Percentiles rank a stretch among this genome's conserved stretches.
phyloP scores from a whole-genome alignment of 2,888 invertebrate species.

The Apotomis capreana region DNA sequence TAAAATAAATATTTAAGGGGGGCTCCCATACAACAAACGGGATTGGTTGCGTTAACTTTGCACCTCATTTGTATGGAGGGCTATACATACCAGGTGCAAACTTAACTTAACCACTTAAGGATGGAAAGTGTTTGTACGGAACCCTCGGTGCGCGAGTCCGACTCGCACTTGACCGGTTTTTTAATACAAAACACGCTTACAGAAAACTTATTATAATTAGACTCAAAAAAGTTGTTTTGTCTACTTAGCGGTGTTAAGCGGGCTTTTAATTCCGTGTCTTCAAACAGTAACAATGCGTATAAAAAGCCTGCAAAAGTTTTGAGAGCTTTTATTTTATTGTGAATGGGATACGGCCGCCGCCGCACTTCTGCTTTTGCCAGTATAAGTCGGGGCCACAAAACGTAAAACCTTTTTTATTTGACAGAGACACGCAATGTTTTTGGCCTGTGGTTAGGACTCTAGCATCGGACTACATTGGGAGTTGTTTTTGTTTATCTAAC shows the following conservation, averaged over 20 bases:
- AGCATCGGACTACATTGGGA: conserved; percentile 4
- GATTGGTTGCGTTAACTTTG: too few species aligned
- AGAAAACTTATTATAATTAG: conserved; percentile 8
- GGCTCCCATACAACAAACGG: too few species aligned
- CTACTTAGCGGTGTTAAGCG: conserved; percentile 45
- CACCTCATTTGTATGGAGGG: too few species aligned
- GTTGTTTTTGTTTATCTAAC: conserved; percentile 16
- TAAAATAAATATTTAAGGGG: too few species aligned
- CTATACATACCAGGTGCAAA: too few species aligned
- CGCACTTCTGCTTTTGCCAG: conserved; percentile 61
- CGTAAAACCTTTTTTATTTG: conserved; percentile 67
- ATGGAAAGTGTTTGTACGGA: too few species aligned
- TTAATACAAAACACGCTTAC: not conserved
- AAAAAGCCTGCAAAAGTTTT: conserved; percentile 62
- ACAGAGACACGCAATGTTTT: conserved; percentile 58
- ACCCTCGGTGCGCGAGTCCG: too few species aligned
- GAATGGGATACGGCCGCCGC: conserved; percentile 58
- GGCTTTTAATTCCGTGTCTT: conserved; percentile 50
- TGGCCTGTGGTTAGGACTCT: conserved; percentile 42
- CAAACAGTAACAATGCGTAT: conserved; percentile 61
- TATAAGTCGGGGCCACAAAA: conserved; percentile 67
- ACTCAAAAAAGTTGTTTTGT: conserved; percentile 20
- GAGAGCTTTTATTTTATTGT: conserved; percentile 64
- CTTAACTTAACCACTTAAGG: too few species aligned
- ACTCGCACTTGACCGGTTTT: too few species aligned